Evolutionary conservation across 2,888 invertebrate genomes (phyloP), one percentile per base, ranked within the genome.

Genomic region (Sinopyrophorus schimmeli): DNA sequence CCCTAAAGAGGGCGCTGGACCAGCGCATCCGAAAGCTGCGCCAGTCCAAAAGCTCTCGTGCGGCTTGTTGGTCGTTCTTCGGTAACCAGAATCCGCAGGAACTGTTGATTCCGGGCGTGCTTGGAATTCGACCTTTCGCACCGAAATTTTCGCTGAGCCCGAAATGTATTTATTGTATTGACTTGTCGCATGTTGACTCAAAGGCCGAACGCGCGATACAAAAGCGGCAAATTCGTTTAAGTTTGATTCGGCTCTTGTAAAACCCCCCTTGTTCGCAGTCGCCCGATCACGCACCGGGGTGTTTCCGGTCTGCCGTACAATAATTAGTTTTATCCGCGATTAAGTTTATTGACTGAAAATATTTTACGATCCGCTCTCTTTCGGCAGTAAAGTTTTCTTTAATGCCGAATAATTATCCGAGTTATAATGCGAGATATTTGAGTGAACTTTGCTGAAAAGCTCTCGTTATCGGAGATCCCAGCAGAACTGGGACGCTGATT

Each of bases 91-190:
- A 26, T 43, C 30, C 27, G 37, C 24, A 26, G 41, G 32, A 54
- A 54, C 54, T 54, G 54, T 54, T 54, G 54, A 54, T 54, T 54
- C 54, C 40, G 30, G 48, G 44, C 48, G 53, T 53, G 47, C 44
- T 42, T 47, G 41, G 39, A 41, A 35, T 40, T 40, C 20, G 9
- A 35, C 21, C 15, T 20, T 14, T 6, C 17, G 35, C 17, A 21
- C 21, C n/a, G n/a, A n/a, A n/a, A 21, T 10, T 35, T 3, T 12
- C 11, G 27, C 27, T 12, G 32, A 20, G 10, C 5, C 11, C 20
- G 17, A 20, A 21, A 21, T 9, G 31, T 16, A 17, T 41, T 15
- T 30, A 20, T 41, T 41, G 6, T n/a, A 14, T 24, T 27, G 18
- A 21, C 15, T n/a, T 41, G 30, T 21, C 31, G n/a, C 17, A 7